These are phyloP conservation scores for Enhydra lutris DNA, from an alignment of 2,113 vertebrate species.

Conservation along the genomic window DNA sequence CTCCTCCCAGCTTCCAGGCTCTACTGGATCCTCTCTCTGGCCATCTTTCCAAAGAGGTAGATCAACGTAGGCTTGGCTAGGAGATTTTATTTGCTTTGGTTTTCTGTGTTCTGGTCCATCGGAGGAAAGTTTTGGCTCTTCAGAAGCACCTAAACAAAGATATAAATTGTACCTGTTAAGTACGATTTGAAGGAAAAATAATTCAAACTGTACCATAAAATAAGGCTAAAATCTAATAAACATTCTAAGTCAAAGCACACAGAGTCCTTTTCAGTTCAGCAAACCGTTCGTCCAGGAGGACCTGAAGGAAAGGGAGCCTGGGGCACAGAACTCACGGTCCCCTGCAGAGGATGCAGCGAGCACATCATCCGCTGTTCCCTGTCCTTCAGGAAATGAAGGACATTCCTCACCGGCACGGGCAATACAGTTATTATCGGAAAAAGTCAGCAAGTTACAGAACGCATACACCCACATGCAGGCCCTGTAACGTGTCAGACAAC, in stretches of 20 bases:
- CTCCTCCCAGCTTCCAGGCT: conserved; percentile 85
- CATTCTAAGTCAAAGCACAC: background rate
- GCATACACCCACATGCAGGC: fast-evolving
- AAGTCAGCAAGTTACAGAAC: background rate
- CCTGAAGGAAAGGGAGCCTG: background rate
- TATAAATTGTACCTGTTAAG: background rate
- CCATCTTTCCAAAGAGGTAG: conserved; percentile 94
- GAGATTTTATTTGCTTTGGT: conserved; percentile 93
- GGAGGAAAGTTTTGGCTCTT: conserved; percentile 82
- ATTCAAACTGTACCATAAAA: background rate
- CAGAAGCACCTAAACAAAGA: conserved; percentile 76
- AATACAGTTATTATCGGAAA: background rate
- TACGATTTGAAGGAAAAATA: background rate
- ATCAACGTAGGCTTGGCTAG: conserved; percentile 91
- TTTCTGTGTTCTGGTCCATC: conserved; percentile 87
- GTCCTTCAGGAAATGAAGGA: background rate
- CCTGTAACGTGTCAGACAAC: background rate
- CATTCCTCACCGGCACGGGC: background rate
- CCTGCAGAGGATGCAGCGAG: fast-evolving
- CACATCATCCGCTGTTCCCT: background rate
- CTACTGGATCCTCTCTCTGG: conserved; percentile 81
- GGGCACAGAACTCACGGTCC: too few species aligned
- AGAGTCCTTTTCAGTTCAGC: background rate
- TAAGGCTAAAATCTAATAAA: background rate
- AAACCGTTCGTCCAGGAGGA: fast-evolving